Base-by-base conservation (phyloP, 2,888 invertebrate genomes). In the Parthenolecanium corni region DNA sequence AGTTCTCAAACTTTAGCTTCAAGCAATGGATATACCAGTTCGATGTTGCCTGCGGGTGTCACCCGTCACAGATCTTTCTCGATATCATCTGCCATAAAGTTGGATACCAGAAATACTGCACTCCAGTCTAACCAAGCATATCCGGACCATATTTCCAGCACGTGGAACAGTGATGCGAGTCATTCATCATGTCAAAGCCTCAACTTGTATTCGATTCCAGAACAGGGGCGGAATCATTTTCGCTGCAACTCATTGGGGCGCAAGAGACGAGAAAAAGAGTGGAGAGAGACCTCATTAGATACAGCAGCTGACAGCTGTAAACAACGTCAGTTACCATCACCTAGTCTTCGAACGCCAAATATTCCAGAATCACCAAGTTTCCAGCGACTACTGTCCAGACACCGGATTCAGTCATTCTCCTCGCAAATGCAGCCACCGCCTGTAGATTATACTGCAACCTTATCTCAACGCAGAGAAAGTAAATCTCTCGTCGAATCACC, bases 221-320 rank as follows among this genome's bases (percentile, higher is more conserved):
- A 52, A 2, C 40, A 57, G 23, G 16, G 56, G 0, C 42, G 56
- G 18, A 63, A 64, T 11, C 64, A 58, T 20, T 62, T 52, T 16
- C 52, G 53, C n/a, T 62, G 52, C 5, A 62, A 31, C n/a, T 53
- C 62, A 20, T 52, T 62, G 46, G 57, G 46, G 11, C 67, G 72
- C 6, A 73, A 72, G 66, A 69, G 66, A 20, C 73, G 69, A 53
- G 82, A 82, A 69, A 83, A 82, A 68, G 81, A 82, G 67, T 84
- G 83, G 83, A 82, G 82, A 70, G 83, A 84, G 71, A 83, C 83
- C 1, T 81, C 82, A 3, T 71, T 83, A 67, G 83, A 83, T 71
- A 78, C 80, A 1, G 79, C 79, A 2, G 75, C 42, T 11, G 23
- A 46, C 25, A 36, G 42, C 16, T n/a, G n/a, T n/a, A 40, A 36